Evolutionary conservation across 2,888 invertebrate species (phyloP), one percentile per base, ranked within the genome.

Genomic region (Pyrrhia umbra): DNA sequence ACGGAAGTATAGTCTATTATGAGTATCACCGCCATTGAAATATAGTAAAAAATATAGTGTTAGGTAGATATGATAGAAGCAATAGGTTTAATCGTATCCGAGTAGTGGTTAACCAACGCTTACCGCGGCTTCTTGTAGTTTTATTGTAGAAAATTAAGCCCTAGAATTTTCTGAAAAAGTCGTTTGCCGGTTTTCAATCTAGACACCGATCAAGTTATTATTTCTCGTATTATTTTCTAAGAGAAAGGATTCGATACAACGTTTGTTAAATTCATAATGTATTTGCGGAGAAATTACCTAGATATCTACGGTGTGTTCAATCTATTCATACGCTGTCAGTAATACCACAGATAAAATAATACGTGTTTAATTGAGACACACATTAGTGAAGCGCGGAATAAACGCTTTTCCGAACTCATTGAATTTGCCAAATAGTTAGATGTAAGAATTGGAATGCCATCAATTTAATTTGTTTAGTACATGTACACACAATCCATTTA

Each of bases 31-130:
- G 74, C 45, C 55, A 52, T 54, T 69, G 49, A 60, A 54, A 20
- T 62, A 16, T 23, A 23, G 51, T 52, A 75, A 79, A 78, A 64
- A 75, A 40, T 61, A 9, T 15, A 34, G 43, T 43, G 39, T 50
- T 50, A 46, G 60, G 43, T 57, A 46, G 60, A 40, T 57, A 42
- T 56, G 57, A 50, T 62, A 42, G 52, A 27, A 57, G 40, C 45
- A 39, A 55, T 49, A 49, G 16, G 45, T 57, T 57, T 66, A 60
- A 75, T 70, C 40, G 71, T 62, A 63, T 74, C 57, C 64, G 62
- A 6, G 37, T 72, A 43, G 68, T 45, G 67, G 79, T 76, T 79
- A 75, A 70, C 70, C 75, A 61, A 50, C 42, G 46, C 23, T 56
- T 50, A 59, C 37, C 15, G 45, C 27, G 23, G 30, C 20, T 52